These are phyloP conservation scores for Ciconia stormi DNA, from an alignment of 2,113 vertebrate genomes.

Conservation along the genomic window DNA sequence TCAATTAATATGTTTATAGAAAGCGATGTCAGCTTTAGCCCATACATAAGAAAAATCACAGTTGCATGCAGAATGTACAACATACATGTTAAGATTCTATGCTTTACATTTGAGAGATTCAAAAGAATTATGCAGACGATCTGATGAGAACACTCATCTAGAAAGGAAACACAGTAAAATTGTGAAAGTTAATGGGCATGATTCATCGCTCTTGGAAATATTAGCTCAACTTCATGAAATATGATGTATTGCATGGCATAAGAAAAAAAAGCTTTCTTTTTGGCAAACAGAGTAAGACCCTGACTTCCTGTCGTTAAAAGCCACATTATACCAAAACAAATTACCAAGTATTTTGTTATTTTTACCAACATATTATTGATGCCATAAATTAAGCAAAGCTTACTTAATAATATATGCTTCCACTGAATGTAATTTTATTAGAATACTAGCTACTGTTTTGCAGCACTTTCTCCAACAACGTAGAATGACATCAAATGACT, in stretches of 20 bases:
- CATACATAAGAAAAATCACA: constrained; percentile 65
- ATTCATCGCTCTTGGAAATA: constrained; percentile 1
- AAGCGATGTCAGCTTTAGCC: constrained; percentile 31
- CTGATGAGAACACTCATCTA: neutral
- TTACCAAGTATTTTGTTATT: neutral
- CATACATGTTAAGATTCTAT: neutral
- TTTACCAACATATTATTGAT: neutral
- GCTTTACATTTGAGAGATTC: neutral
- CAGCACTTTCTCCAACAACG: neutral
- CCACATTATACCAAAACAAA: neutral
- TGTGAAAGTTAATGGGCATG: neutral
- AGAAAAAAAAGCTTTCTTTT: neutral
- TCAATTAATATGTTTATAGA: constrained; percentile 57
- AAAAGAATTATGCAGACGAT: neutral
- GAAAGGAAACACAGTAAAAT: constrained; percentile 1
- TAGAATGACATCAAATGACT: neutral
- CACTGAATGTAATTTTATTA: neutral
- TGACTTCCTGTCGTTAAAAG: neutral
- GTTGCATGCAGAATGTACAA: constrained; percentile 37
- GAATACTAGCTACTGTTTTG: neutral
- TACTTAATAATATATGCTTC: neutral
- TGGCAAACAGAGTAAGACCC: neutral
- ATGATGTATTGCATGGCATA: neutral
- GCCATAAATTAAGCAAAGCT: neutral
- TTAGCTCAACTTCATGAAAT: neutral